phyloP scores from a whole-genome alignment of 2,113 vertebrate species.

The Pitta sordida region DNA sequence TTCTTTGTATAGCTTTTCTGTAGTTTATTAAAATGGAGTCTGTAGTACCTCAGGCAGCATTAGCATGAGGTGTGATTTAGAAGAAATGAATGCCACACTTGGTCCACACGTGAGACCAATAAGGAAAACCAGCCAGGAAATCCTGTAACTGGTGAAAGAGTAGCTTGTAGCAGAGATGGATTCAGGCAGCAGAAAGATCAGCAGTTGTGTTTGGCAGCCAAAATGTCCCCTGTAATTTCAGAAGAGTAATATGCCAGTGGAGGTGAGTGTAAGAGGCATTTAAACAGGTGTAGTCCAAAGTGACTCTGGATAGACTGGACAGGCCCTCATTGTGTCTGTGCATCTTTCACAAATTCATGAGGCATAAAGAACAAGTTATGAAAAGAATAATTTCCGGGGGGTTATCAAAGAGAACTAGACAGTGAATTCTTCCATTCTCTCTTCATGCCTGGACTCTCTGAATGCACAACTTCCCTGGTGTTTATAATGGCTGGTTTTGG shows the following conservation, averaged over 20 bases:
- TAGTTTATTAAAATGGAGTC: neutral
- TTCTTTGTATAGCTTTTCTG: neutral
- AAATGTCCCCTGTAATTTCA: neutral
- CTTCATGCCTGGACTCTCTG: neutral
- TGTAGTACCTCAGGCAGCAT: neutral
- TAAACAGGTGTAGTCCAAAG: neutral
- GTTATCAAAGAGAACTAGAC: neutral
- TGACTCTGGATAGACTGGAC: neutral
- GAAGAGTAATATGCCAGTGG: neutral
- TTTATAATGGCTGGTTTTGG: neutral
- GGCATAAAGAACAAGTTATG: neutral
- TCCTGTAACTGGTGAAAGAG: neutral
- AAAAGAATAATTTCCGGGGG: neutral
- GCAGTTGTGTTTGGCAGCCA: neutral
- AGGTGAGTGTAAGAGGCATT: neutral
- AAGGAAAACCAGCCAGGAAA: neutral
- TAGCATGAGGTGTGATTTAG: neutral
- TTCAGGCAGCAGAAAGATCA: neutral
- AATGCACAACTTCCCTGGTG: neutral
- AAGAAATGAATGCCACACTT: neutral
- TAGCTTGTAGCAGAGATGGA: neutral
- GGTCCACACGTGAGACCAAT: neutral
- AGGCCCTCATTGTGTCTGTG: neutral
- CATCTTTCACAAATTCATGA: neutral
- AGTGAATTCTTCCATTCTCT: neutral